Base-by-base conservation (phyloP, 1,140 invertebrate species). In the Aphidius gifuensis region DNA sequence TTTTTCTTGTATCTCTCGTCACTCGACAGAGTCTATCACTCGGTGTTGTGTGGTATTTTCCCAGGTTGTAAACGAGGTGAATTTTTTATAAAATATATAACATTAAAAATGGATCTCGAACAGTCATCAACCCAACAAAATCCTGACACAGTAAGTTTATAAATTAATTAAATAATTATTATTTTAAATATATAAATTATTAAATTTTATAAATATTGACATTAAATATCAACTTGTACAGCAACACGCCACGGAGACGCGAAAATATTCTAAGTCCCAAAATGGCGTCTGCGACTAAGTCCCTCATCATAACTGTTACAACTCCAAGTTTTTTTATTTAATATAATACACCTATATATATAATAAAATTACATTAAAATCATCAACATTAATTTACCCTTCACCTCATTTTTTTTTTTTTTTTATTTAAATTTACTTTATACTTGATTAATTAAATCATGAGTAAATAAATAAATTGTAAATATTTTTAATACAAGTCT, bases 211-310 rank as follows among this genome's bases (percentile, higher is more conserved):
- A 5, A 9, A 23, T 21, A 23, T 55, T 46, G 45, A 66, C 7
- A 39, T 46, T 61, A 61, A 65, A 76, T 77, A 74, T 59, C 74
- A 79, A 32, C 75, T 75, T 77, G 71, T 50, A 60, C 61, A 60
- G 58, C 39, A 48, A 59, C 58, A 64, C 64, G 63, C 58, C 58
- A 38, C 59, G 50, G 54, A 64, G 71, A 74, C 69, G 79, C 82
- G 80, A 87, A 88, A 88, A 83, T 89, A 89, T 90, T 89, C 87
- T 89, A 90, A 90, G 88, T 90, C 88, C 87, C 85, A 90, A 90
- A 88, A 90, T 90, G 88, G 88, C 88, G 88, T 87, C 88, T 86
- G 84, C 83, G 83, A 83, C 84, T 85, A 86, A 87, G 84, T 87
- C 83, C 85, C 79, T 69, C 71, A 72, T 71, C 77, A 62, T 55